phyloP scores from a whole-genome alignment of 2,888 invertebrate genomes.

The Dasypogon diadema region DNA sequence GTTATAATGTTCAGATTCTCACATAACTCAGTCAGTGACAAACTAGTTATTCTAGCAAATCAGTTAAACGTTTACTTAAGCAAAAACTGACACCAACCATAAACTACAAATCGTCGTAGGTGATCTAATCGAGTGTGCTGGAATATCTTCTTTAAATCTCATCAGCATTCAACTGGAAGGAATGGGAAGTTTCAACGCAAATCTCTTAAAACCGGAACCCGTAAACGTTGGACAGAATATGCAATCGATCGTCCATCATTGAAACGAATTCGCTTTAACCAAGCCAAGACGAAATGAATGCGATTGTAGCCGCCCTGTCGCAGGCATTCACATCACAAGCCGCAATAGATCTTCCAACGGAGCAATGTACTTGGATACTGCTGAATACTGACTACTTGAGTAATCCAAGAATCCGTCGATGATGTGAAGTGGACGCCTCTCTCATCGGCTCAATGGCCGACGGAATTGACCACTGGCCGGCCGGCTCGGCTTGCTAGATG shows the following conservation, averaged over 20 bases:
- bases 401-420: neutral
- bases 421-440: slow-evolving; percentile 34
- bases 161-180: slow-evolving; percentile 39
- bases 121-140: slow-evolving; percentile 46
- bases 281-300: slow-evolving; percentile 24
- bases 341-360: neutral
- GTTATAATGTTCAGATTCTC: slow-evolving; percentile 41
- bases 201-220: slow-evolving; percentile 37
- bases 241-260: slow-evolving; percentile 21
- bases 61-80: slow-evolving; percentile 41
- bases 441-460: slow-evolving; percentile 39
- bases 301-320: slow-evolving; percentile 29
- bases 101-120: slow-evolving; percentile 56
- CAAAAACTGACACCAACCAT: slow-evolving; percentile 56
- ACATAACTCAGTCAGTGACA: slow-evolving; percentile 39
- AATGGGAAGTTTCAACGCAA: neutral
- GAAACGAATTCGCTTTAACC: slow-evolving; percentile 30
- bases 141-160: slow-evolving; percentile 49
- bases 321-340: neutral
- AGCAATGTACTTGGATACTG: neutral
- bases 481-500: neutral
- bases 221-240: slow-evolving; percentile 27
- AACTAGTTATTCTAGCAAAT: slow-evolving; percentile 36
- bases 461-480: slow-evolving; percentile 28
- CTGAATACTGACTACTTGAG: no score